Conservation (phyloP, 1,140 invertebrate species). For the Stenopsyche tienmushanensis region DNA sequence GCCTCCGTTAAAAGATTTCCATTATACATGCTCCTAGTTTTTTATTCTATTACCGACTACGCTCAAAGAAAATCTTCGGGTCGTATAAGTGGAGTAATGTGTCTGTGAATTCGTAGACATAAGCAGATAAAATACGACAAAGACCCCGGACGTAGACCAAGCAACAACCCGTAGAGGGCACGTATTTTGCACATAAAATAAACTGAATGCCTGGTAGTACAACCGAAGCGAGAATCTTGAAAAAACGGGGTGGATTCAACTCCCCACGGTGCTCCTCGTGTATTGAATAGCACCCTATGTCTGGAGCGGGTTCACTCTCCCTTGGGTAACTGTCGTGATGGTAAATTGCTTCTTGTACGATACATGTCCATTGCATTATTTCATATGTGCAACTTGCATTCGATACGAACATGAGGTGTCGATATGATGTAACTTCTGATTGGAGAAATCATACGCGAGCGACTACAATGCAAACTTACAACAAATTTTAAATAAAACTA, state of each 20-base stretch:
- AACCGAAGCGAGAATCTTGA: no score
- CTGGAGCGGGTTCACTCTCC: not conserved
- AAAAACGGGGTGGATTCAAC: not conserved
- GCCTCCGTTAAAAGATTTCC: no score
- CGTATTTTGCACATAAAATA: conserved; percentile 25
- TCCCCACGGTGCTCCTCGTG: not conserved
- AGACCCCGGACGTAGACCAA: not conserved
- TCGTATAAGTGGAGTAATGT: conserved; percentile 8
- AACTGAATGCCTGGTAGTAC: conserved; percentile 2
- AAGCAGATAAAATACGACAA: conserved; percentile 6
- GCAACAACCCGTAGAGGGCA: not conserved
- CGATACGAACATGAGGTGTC: no score
- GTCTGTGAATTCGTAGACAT: not conserved
- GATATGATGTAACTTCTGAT: no score
- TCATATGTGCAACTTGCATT: no score
- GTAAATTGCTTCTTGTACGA: not conserved
- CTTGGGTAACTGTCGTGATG: not conserved
- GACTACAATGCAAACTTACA: no score
- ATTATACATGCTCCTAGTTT: no score
- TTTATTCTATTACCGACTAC: no score
- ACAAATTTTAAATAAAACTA: no score
- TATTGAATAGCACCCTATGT: not conserved
- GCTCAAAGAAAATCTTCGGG: no score
- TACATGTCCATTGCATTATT: not conserved
- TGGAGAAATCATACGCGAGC: no score